These are phyloP conservation scores for Amphiprion percula DNA, from an alignment of 2,113 vertebrate genomes.

Conservation along the genomic window DNA sequence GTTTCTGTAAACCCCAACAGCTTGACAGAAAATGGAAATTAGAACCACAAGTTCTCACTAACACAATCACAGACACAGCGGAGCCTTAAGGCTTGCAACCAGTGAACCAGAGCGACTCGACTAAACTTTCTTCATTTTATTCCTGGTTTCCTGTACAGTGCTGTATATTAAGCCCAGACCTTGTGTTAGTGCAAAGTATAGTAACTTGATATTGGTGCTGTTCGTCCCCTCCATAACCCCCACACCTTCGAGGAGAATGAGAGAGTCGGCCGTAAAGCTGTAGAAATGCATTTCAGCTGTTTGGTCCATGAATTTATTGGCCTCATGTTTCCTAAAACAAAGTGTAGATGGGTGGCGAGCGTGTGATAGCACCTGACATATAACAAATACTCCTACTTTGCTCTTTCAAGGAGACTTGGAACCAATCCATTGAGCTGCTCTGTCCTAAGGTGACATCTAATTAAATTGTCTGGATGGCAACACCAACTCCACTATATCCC, in stretches of 20 bases:
- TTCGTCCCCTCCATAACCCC: conserved; percentile 5
- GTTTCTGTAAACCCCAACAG: background rate
- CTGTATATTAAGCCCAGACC: conserved; percentile 35
- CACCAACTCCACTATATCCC: conserved; percentile 56
- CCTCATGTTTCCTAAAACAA: conserved; percentile 79
- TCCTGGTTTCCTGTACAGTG: conserved; percentile 23
- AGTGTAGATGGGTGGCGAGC: conserved; percentile 69
- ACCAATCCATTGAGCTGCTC: conserved; percentile 78
- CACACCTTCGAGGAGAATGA: conserved; percentile 22
- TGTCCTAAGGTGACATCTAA: conserved; percentile 86
- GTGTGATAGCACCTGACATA: conserved; percentile 77
- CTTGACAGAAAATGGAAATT: conserved; percentile 30
- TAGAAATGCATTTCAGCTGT: conserved; percentile 60
- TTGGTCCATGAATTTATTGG: conserved; percentile 76
- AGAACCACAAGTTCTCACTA: conserved; percentile 27
- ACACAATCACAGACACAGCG: conserved; percentile 26
- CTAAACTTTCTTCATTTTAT: conserved; percentile 7
- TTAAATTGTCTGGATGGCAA: conserved; percentile 83
- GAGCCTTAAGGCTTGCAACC: conserved; percentile 31
- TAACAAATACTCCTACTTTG: conserved; percentile 83
- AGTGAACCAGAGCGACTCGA: background rate
- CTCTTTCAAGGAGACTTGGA: conserved; percentile 86
- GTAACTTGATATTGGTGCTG: conserved; percentile 45
- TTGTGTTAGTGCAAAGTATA: conserved; percentile 25
- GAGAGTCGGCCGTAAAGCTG: conserved; percentile 46